A percentile compares a stretch with the other conserved stretches of the same genome.
Conservation (phyloP, 37 sponge, comb jelly and placozoan genomes). For the Geodia barretti region DNA sequence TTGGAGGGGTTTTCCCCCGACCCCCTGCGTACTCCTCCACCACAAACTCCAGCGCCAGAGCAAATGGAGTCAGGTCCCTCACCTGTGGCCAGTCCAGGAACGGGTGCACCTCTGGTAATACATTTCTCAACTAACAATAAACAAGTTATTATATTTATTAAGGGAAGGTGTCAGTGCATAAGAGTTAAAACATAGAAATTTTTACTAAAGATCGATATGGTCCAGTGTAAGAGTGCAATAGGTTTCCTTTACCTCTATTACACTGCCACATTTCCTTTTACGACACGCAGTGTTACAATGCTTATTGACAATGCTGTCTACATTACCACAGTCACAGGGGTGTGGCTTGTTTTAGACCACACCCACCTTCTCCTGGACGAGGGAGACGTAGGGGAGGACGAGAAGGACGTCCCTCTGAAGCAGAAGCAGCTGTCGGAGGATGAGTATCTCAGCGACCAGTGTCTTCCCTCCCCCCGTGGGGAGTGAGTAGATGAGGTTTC, state of each 20-base stretch:
- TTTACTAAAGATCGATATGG: too few species aligned
- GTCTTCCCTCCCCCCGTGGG: constrained; percentile 99
- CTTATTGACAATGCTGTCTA: background rate
- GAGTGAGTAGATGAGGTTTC: constrained; percentile 86
- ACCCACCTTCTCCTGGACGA: constrained; percentile 91
- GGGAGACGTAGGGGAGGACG: constrained; percentile 89
- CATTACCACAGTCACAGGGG: background rate
- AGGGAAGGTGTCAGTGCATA: too few species aligned
- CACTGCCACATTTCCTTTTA: too few species aligned
- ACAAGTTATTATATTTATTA: too few species aligned
- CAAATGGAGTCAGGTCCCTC: constrained; percentile 79
- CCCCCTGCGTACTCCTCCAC: constrained; percentile 94
- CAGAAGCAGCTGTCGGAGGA: constrained; percentile 73
- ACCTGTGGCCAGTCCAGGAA: constrained; percentile 58
- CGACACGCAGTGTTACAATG: too few species aligned
- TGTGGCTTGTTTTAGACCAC: background rate
- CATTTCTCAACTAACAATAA: background rate
- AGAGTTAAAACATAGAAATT: too few species aligned
- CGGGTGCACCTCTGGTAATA: too few species aligned
- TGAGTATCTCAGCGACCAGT: constrained; percentile 92
- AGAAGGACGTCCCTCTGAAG: constrained; percentile 73
- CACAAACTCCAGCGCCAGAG: constrained; percentile 69
- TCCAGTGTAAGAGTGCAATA: too few species aligned
- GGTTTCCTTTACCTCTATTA: too few species aligned
- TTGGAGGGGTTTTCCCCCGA: constrained; percentile 86